Evolutionary conservation across 1,140 invertebrate genomes (phyloP).

Genomic region (Penaeus vannamei): DNA sequence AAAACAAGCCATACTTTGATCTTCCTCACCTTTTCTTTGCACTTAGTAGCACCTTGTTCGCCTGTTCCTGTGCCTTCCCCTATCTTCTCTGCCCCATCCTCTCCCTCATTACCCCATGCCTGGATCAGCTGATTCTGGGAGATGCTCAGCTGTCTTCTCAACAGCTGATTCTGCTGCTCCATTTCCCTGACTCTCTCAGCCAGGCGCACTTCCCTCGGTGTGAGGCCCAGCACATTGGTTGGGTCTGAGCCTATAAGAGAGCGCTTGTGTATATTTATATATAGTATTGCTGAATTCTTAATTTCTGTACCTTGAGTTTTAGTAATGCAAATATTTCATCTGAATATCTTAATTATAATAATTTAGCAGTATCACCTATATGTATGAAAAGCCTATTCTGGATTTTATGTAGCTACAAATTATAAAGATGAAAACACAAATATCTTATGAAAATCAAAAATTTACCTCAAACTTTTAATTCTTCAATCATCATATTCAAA

Average conservation of each 20-base stretch:
- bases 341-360: neutral
- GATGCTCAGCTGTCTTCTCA: conserved; percentile 74
- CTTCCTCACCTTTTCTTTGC: conserved; percentile 49
- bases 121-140: conserved; percentile 74
- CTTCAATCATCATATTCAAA: no score
- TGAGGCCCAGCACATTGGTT: conserved; percentile 73
- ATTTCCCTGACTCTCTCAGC: conserved; percentile 74
- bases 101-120: conserved; percentile 70
- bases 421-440: neutral
- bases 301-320: neutral
- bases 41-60: conserved; percentile 36
- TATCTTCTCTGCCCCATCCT: conserved; percentile 39
- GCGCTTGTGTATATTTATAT: neutral
- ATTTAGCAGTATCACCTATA: neutral
- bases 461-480: no score
- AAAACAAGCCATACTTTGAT: no score
- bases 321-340: neutral
- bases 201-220: conserved; percentile 72
- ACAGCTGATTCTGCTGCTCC: conserved; percentile 75
- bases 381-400: neutral
- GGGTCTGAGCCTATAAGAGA: conserved; percentile 61
- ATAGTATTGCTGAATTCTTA: neutral
- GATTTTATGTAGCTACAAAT: neutral
- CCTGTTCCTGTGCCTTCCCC: conserved; percentile 49
- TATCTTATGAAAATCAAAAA: no score